Base-by-base conservation (phyloP, 2,888 invertebrate genomes). In the Dynastes grantii region DNA sequence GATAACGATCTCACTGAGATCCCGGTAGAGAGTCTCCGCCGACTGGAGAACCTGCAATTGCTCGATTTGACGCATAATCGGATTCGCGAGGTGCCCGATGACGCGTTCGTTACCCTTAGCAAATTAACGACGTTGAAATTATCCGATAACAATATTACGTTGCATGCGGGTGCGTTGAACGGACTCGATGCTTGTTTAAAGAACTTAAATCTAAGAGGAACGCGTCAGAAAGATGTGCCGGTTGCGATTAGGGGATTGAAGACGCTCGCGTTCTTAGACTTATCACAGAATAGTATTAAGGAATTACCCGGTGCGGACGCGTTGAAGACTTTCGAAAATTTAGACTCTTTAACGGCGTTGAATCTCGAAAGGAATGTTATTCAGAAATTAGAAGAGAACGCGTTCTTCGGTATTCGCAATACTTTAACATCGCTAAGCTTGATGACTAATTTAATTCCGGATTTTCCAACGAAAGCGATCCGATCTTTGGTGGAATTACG, bases 301-400 rank as follows among this genome's bases (percentile, higher is more conserved):
- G 95, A 96, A 87, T 89, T 97, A 78, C 96, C 95, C 0, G 89
- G 92, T 0, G 92, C 92, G 49, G 91, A 90, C n/a, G 91, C 90
- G 16, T 81, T 85, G n/a, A 91, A 90, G 68, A 93, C 93, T 1
- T 95, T 96, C 85, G 94, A 95, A 83, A 94, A 94, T 29, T 90
- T 97, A 73, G 93, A 95, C 82, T 93, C 97, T 0, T 89, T 97
- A 77, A 96, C 97, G 2, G 96, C 96, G 13, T 90, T 97, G 11
- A 97, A 97, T 88, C 90, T 97, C 83, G 97, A 97, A 89, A 90
- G 97, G 85, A 97, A 97, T 89, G 90, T 96, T 68, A 94, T 97
- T 77, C 96, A 96, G 83, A 92, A 90, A 80, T 91, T 97, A 77
- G 93, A 92, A 63, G 92, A 93, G 82, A 92, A 94, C 63, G 94